Evolutionary conservation across 2,888 invertebrate genomes (phyloP).

Genomic region (Unio pictorum): DNA sequence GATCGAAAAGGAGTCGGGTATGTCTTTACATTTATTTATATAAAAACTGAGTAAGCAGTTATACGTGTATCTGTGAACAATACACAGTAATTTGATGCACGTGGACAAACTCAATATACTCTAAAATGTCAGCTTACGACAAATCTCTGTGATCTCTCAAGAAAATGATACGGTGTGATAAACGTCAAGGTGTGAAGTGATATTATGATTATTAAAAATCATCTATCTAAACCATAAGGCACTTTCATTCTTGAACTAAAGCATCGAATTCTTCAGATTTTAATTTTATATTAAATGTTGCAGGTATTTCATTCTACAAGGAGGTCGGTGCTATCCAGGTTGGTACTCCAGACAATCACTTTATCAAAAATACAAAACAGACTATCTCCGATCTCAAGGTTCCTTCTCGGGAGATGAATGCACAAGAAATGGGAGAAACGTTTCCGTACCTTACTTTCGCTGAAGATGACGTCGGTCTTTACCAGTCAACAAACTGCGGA

Average conservation of each 20-base stretch:
- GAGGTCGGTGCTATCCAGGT: constrained; percentile 30
- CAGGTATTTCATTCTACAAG: constrained; percentile 36
- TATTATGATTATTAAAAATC: too few species aligned
- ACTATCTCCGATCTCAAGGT: constrained; percentile 10
- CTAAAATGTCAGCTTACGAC: too few species aligned
- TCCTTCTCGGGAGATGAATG: constrained; percentile 2
- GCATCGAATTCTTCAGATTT: too few species aligned
- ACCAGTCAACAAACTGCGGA: constrained; percentile 20
- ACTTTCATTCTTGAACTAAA: too few species aligned
- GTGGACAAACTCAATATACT: too few species aligned
- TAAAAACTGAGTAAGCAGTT: too few species aligned
- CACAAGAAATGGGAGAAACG: constrained; percentile 3
- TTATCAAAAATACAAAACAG: constrained; percentile 7
- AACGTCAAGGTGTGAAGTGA: too few species aligned
- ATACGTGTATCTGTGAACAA: too few species aligned
- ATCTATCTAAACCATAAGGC: too few species aligned
- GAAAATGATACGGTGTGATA: too few species aligned
- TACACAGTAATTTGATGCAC: too few species aligned
- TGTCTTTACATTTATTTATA: neutral
- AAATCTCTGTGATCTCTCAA: too few species aligned
- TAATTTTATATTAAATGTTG: neutral
- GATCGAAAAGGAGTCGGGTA: constrained; percentile 44
- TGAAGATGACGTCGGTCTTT: constrained; percentile 18
- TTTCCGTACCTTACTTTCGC: constrained; percentile 32
- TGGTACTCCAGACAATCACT: constrained; percentile 14